Evolutionary conservation across 2,888 invertebrate genomes (phyloP), one percentile per base, ranked within the genome.

Genomic region (Muscina levida): DNA sequence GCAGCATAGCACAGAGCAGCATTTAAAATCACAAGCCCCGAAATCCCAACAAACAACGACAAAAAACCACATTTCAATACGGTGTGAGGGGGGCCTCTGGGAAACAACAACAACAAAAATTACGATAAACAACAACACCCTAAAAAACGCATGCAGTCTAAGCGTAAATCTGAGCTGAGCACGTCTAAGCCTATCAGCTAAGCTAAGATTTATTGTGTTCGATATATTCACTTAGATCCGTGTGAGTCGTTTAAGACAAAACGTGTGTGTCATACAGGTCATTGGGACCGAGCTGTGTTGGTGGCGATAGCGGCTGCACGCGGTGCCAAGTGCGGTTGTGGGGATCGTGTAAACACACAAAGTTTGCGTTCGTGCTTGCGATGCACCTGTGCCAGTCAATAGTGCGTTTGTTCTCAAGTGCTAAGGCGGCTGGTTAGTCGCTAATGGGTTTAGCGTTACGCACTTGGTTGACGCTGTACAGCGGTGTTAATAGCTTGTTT

Each of bases 181-280:
- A 5, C 3, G 8, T 3, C 31, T 31, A 31, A 31, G 31, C 8
- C 31, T 31, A 3, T 31, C 8, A 8, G 31, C 31, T 31, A 5
- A 31, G 31, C 8, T 31, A 5, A 31, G 31, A 31, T 31, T 31
- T 31, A 31, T 31, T 5, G 31, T 31, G 31, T 8, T 31, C 31
- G 31, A 31, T 31, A 31, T 31, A 5, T 3, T 31, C 3, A 31
- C 26, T 42, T 70, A 65, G 24, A 62, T 68, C 59, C 68, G 70
- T 48, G 42, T 46, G 13, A 0, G 0, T 26, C 3, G 2, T 0
- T 31, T 31, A n/a, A n/a, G 31, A 10, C 62, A 70, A 62, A 24
- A 68, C 70, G 57, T 81, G 67, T 74, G 67, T 77, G 71, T 74
- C 77, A 77, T 19, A 53, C 62, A 68, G 81, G 74, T 74, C 74